Base-by-base conservation (phyloP, 2,113 vertebrate genomes). In the Caloenas nicobarica region DNA sequence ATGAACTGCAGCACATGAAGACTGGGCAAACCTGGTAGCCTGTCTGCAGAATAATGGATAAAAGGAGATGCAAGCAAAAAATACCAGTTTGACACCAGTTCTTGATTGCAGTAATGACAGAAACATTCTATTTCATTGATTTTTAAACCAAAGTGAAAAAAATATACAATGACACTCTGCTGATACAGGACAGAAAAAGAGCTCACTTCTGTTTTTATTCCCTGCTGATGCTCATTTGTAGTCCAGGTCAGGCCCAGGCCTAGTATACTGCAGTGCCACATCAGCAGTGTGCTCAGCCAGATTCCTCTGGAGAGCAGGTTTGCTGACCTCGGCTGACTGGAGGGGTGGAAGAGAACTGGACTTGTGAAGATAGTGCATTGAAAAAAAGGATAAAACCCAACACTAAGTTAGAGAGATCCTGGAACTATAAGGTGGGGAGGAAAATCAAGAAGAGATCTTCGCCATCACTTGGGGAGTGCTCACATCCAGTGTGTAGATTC, bases 1-100 rank as follows among this genome's bases (percentile, higher is more conserved):
- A 7, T 80, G 82, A 86, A 51, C 31, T 65, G 61, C 33, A 88
- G 54, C 57, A 34, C 0, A 0, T 24, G 22, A 56, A 70, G 33
- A 38, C 57, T 26, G 22, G 29, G 18, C 23, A 87, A 51, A 25
- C 1, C 0, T 3, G 1, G 21, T n/a, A 58, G 2, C 4, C 0
- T 21, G 48, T 44, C 56, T 87, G 19, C 34, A 36, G 40, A 74
- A 33, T 16, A 25, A 51, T 26, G 44, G 8, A 33, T 74, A 36
- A 51, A 71, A 81, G 57, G 46, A 81, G 9, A 66, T 54, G 15
- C 24, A 78, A 57, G 46, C 3, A 48, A 40, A 46, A 16, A 77
- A 38, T 17, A n/a, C 26, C 33, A 34, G 12, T 38, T 74, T 78
- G 54, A 16, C 19, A 60, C 24, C 6, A 8, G 54, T 42, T 72